phyloP scores from a whole-genome alignment of 2,113 vertebrate species.

The Tragulus kanchil region DNA sequence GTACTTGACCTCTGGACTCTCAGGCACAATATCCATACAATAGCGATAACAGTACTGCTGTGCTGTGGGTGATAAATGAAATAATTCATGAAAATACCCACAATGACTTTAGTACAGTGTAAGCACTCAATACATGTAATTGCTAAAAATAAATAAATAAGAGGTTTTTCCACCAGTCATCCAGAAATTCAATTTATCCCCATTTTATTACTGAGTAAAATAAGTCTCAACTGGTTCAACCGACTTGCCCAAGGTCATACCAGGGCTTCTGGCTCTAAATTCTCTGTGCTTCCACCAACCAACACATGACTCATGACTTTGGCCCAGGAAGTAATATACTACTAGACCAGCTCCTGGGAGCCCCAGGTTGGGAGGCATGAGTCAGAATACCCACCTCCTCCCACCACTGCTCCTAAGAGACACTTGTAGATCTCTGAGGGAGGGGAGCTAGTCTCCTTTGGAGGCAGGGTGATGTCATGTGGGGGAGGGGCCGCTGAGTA shows the following conservation, averaged over 20 bases:
- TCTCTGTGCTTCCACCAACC: neutral
- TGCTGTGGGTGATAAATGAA: neutral
- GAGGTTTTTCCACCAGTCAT: neutral
- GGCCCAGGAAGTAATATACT: neutral
- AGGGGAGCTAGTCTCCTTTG: neutral
- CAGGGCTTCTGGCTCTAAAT: neutral
- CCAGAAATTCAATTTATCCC: neutral
- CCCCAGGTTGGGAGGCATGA: neutral
- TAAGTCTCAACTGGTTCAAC: neutral
- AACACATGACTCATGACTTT: neutral
- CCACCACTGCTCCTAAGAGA: neutral
- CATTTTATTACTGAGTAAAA: neutral
- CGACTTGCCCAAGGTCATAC: neutral
- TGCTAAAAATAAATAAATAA: neutral
- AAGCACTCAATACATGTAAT: neutral
- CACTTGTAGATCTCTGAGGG: too few relatives aligned
- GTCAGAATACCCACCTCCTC: neutral
- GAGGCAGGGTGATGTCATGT: fast-evolving
- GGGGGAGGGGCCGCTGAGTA: neutral
- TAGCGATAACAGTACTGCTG: neutral
- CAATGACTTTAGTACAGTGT: neutral
- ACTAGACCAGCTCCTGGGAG: neutral
- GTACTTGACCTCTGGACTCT: neutral
- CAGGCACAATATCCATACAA: neutral
- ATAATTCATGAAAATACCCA: neutral